Conservation (phyloP, 1,140 invertebrate species). For the Gonioctena quinquepunctata region DNA sequence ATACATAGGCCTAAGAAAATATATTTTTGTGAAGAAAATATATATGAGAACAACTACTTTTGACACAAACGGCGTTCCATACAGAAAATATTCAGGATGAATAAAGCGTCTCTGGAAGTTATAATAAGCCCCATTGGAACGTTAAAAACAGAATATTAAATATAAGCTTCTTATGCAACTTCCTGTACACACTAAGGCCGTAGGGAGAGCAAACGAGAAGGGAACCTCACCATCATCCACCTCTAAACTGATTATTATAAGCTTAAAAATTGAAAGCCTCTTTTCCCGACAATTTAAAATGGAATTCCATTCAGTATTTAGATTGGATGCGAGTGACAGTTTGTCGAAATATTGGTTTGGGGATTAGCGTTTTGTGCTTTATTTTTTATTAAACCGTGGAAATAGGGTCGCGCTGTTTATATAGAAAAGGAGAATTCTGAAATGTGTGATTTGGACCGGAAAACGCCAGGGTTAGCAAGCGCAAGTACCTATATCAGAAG, state of each 20-base stretch:
- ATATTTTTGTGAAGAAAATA: too few species aligned
- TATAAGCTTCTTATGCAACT: conserved; percentile 24
- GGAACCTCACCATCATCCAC: not conserved
- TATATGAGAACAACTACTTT: not conserved
- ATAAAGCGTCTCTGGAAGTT: not conserved
- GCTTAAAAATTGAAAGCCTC: conserved; percentile 18
- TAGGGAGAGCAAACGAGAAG: not conserved
- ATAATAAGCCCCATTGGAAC: conserved; percentile 7
- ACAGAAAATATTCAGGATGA: not conserved
- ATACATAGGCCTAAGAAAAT: not conserved
- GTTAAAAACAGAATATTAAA: conserved; percentile 25
- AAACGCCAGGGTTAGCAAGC: not conserved
- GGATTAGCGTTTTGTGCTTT: conserved; percentile 11
- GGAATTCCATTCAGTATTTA: conserved; percentile 11
- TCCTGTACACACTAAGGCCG: not conserved
- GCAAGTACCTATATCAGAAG: too few species aligned
- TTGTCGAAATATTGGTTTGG: conserved; percentile 15
- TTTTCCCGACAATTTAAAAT: conserved; percentile 18
- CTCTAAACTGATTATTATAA: conserved; percentile 21
- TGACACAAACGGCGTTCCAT: not conserved
- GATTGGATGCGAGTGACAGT: conserved; percentile 15
- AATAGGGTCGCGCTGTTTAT: conserved; percentile 1
- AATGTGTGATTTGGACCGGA: not conserved
- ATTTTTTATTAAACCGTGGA: conserved; percentile 4
- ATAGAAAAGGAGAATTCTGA: not conserved